A percentile compares a stretch with the other conserved stretches of the same genome.
These are phyloP conservation scores for Zophobas morio DNA, from an alignment of 1,140 invertebrate genomes.

Conservation along the genomic window DNA sequence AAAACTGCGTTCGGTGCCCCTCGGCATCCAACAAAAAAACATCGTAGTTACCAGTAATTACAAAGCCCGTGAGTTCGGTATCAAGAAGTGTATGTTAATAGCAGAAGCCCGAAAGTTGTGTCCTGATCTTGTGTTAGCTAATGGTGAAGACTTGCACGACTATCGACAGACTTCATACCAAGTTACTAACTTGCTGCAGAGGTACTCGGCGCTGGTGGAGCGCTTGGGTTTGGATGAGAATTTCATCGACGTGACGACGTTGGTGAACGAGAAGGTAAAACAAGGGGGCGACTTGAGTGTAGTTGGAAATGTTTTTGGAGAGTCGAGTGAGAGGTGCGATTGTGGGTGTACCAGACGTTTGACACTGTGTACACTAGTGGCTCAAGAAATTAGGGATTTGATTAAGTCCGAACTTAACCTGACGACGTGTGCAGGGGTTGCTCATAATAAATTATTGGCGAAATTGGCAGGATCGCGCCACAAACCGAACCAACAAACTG, in stretches of 20 bases:
- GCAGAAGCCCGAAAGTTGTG: conserved; percentile 78
- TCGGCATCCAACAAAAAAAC: conserved; percentile 86
- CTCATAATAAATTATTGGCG: conserved; percentile 87
- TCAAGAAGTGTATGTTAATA: conserved; percentile 82
- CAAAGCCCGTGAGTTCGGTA: conserved; percentile 78
- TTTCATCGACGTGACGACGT: conserved; percentile 81
- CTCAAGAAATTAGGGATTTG: conserved; percentile 78
- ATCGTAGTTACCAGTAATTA: conserved; percentile 87
- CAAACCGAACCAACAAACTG: conserved; percentile 87
- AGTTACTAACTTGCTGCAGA: conserved; percentile 77
- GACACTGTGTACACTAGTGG: conserved; percentile 77
- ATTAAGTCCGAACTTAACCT: conserved; percentile 78
- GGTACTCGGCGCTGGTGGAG: conserved; percentile 80
- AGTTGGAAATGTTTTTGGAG: conserved; percentile 73
- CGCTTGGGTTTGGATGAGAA: conserved; percentile 87
- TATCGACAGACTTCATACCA: conserved; percentile 81
- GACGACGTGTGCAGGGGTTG: conserved; percentile 86
- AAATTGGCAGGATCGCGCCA: conserved; percentile 82
- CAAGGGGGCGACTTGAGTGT: conserved; percentile 63
- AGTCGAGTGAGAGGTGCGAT: conserved; percentile 72
- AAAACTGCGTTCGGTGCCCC: conserved; percentile 74
- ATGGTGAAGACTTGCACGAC: conserved; percentile 82
- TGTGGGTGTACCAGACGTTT: conserved; percentile 81
- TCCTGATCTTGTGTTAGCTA: conserved; percentile 77
- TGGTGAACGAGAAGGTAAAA: conserved; percentile 73